Percentiles rank a stretch among this genome's conserved stretches.
Evolutionary conservation across 1,140 invertebrate genomes (phyloP).

Genomic region (Camponotus pennsylvanicus): DNA sequence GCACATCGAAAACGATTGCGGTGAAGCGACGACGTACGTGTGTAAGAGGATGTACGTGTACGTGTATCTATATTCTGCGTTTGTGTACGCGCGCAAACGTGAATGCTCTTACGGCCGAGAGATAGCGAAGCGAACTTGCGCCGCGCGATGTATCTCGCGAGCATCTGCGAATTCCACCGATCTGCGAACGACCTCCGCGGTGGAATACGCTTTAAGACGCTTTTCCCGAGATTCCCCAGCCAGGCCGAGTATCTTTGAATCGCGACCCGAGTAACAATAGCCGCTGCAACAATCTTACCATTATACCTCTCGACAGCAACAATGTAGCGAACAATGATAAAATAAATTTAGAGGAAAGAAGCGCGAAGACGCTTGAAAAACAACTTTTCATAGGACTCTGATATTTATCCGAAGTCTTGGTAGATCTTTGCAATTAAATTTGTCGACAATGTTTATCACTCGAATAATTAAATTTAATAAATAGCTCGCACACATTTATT

Average conservation of each 20-base stretch:
- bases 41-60: constrained; percentile 9
- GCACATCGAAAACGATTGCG: constrained; percentile 51
- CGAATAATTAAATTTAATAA: constrained; percentile 1
- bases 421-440: not conserved
- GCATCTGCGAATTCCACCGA: constrained; percentile 64
- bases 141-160: constrained; percentile 57
- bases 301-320: constrained; percentile 4
- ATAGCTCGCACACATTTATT: not conserved
- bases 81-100: not conserved
- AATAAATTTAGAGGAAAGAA: constrained; percentile 30
- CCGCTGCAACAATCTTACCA: constrained; percentile 9
- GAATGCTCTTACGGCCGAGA: constrained; percentile 43
- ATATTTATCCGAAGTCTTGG: not conserved
- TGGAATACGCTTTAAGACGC: constrained; percentile 45
- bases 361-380: not conserved
- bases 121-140: constrained; percentile 53
- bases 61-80: no score
- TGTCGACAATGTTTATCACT: not conserved
- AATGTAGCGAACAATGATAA: constrained; percentile 45
- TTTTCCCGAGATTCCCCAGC: constrained; percentile 45
- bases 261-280: constrained; percentile 41
- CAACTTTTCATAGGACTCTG: not conserved
- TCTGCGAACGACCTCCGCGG: constrained; percentile 55
- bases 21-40: constrained; percentile 6
- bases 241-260: constrained; percentile 21